phyloP scores from a whole-genome alignment of 2,113 vertebrate species.

The Upupa epops region DNA sequence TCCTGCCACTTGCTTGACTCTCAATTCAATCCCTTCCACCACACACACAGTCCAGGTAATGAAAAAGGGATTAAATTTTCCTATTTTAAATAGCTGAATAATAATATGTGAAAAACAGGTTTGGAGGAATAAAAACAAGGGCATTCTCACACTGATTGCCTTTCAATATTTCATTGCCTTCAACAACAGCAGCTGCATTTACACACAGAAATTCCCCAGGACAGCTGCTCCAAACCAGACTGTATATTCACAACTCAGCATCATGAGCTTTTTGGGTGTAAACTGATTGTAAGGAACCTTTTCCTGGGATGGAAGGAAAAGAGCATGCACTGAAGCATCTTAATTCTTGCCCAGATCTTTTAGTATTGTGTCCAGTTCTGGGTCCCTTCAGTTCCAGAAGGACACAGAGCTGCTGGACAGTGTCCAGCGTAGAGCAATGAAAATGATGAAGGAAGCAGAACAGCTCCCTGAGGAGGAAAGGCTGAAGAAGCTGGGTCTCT shows the following conservation, averaged over 20 bases:
- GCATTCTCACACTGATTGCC: neutral
- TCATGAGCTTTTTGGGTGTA: rapidly evolving
- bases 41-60: neutral
- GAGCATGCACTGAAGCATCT: neutral
- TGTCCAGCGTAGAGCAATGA: too few species aligned
- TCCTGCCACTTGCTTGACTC: neutral
- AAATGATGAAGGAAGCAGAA: too few species aligned
- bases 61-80: neutral
- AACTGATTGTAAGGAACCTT: neutral
- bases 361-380: too few species aligned
- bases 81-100: neutral
- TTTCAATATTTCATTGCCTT: neutral
- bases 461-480: too few species aligned
- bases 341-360: neutral
- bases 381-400: too few species aligned
- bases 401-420: too few species aligned
- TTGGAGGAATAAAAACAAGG: neutral
- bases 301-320: neutral
- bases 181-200: neutral
- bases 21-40: neutral
- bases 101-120: neutral
- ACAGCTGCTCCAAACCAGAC: neutral
- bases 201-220: neutral
- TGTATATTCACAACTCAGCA: neutral
- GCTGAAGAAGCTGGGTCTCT: too few species aligned